Base-by-base conservation (phyloP, 2,113 vertebrate genomes). In the Crocuta crocuta region DNA sequence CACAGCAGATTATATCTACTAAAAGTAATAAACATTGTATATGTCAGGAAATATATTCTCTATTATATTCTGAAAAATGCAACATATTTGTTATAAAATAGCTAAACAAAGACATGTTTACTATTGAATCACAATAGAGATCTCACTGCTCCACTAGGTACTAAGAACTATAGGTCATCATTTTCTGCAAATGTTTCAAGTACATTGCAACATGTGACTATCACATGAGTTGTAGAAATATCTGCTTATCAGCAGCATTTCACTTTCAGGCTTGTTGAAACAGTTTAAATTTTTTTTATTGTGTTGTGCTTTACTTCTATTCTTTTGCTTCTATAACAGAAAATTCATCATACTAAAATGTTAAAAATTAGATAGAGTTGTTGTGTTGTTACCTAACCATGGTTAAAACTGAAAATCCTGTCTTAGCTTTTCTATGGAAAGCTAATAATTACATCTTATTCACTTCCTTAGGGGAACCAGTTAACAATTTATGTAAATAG, bases 391-490 rank as follows among this genome's bases (percentile, higher is more conserved):
- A 58, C 23, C 10, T 78, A 50, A 83, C 8, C 7, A 89, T 89
- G 8, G 24, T 21, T 89, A 71, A 91, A 95, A 93, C 26, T 50
- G 9, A 91, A 96, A 91, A n/a, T 68, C 91, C 63, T 68, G 79
- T 78, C 39, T 48, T 85, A 89, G 10, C 17, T 66, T 63, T 58
- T 48, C 1, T 31, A 39, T 33, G 10, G 9, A 82, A 92, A 1
- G 10, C 53, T 66, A 66, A 66, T 90, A 76, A 66, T 26, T 76
- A 6, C 0, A 31, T 11, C 53, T 58, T 85, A 86, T 76, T 83
- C 6, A 76, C 33, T 66, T 66, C 43, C 10, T 78, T 71, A 86
- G 35, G 45, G 26, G 93, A 87, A 50, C 7, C 5, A 55, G 31
- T 53, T 68, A 55, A 58, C 15, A 48, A 26, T 80, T 91, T 21